Evolutionary conservation across 2,888 invertebrate species (phyloP).

Genomic region (Alloplasta piceator): DNA sequence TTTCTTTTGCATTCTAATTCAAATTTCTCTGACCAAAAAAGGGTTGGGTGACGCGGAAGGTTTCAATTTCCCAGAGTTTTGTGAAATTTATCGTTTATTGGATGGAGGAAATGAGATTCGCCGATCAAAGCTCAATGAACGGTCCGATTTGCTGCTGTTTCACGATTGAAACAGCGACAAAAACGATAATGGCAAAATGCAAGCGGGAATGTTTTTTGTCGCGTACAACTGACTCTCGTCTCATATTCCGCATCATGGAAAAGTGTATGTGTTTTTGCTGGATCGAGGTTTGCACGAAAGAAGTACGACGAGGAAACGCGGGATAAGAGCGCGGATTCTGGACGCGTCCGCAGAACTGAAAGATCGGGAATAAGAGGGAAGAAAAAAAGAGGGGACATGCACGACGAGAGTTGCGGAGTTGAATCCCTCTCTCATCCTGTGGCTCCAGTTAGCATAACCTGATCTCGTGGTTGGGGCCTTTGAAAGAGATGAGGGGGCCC

Average conservation of each 20-base stretch:
- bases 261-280: background rate
- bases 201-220: background rate
- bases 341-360: background rate
- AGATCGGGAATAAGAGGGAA: background rate
- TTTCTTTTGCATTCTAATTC: too few relatives aligned
- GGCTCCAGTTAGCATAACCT: conserved; percentile 81
- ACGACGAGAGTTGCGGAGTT: conserved; percentile 54
- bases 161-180: too few relatives aligned
- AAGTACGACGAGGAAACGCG: background rate
- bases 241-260: background rate
- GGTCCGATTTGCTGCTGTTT: too few relatives aligned
- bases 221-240: conserved; percentile 9
- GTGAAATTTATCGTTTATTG: too few relatives aligned
- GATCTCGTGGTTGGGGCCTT: conserved; percentile 70
- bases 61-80: too few relatives aligned
- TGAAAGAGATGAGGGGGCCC: conserved; percentile 66
- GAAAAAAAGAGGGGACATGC: conserved; percentile 25
- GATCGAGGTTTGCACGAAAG: conserved; percentile 20
- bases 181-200: too few relatives aligned
- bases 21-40: too few relatives aligned
- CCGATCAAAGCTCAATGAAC: too few relatives aligned
- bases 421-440: conserved; percentile 36
- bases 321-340: background rate
- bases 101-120: too few relatives aligned
- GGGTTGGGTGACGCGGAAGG: too few relatives aligned